Conservation (phyloP, 64 coral and sea anemone genomes). For the Porites australiensis region DNA sequence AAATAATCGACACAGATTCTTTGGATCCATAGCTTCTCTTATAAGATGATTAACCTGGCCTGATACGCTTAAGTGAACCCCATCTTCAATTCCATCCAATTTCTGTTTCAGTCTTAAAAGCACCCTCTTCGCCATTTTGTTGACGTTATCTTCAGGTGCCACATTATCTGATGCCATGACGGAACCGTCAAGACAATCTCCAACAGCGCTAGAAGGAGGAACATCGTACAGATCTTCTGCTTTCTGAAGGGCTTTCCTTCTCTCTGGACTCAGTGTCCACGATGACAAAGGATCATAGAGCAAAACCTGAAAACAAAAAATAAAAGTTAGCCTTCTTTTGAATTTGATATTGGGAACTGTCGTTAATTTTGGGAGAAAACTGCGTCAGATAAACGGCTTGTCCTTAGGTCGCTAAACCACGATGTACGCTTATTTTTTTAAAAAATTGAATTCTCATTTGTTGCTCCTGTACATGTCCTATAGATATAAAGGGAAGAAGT, state of each 20-base stretch:
- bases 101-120: constrained; percentile 90
- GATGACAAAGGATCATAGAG: constrained; percentile 94
- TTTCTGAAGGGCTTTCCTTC: constrained; percentile 84
- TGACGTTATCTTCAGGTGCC: constrained; percentile 68
- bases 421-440: too few species aligned
- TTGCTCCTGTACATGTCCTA: too few species aligned
- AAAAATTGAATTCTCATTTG: too few species aligned
- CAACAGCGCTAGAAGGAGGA: constrained; percentile 34
- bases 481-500: too few species aligned
- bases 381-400: too few species aligned
- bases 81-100: constrained; percentile 92
- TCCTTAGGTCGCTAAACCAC: too few species aligned
- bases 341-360: too few species aligned
- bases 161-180: constrained; percentile 11
- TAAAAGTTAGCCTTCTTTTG: too few species aligned
- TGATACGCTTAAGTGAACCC: constrained; percentile 84
- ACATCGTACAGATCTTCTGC: constrained; percentile 62
- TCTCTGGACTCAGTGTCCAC: constrained; percentile 94
- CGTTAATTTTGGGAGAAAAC: neutral
- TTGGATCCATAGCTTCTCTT: constrained; percentile 91
- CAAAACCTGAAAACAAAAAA: constrained; percentile 64
- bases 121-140: constrained; percentile 97
- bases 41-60: constrained; percentile 99
- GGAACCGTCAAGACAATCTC: constrained; percentile 52
- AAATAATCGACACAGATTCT: constrained; percentile 91